Conservation (phyloP, 30 jellyfish, hydroid and myxozoan species). For the Sanderia malayensis region DNA sequence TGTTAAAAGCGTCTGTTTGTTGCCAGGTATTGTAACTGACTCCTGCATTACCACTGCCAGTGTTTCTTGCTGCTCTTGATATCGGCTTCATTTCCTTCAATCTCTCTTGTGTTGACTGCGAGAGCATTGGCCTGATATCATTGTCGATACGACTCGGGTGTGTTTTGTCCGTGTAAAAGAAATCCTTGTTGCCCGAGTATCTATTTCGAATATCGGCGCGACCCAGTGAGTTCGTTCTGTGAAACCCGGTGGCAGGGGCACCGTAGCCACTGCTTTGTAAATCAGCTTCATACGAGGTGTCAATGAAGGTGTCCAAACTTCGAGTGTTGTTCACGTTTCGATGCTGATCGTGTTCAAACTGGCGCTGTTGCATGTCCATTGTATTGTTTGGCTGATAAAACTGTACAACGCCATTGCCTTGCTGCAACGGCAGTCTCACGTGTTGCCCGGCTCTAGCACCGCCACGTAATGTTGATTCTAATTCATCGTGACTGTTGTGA, state of each 20-base stretch:
- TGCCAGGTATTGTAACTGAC: no score
- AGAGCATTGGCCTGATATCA: no score
- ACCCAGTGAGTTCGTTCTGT: slow-evolving; percentile 49
- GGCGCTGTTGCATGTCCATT: background rate
- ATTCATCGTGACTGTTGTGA: slow-evolving; percentile 48
- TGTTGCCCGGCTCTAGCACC: slow-evolving; percentile 3
- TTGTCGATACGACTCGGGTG: no score
- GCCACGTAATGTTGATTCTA: slow-evolving; percentile 28
- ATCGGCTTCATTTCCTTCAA: no score
- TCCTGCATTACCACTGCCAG: no score
- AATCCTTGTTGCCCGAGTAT: no score
- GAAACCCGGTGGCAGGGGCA: slow-evolving; percentile 41
- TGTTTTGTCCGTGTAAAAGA: no score
- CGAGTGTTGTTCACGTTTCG: background rate
- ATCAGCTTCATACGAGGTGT: slow-evolving; percentile 35
- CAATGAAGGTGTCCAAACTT: background rate
- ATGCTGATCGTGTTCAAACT: no score
- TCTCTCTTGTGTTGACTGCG: no score
- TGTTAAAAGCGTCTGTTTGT: no score
- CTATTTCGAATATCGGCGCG: slow-evolving; percentile 39
- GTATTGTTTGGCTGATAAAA: slow-evolving; percentile 3
- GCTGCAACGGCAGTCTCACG: no score
- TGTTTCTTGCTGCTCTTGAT: no score
- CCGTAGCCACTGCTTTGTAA: slow-evolving; percentile 58
- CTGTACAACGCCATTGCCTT: slow-evolving; percentile 9